Evolutionary conservation across 2,797 vertebrate species (phyloP).

Genomic region (Bucorvus abyssinicus): DNA sequence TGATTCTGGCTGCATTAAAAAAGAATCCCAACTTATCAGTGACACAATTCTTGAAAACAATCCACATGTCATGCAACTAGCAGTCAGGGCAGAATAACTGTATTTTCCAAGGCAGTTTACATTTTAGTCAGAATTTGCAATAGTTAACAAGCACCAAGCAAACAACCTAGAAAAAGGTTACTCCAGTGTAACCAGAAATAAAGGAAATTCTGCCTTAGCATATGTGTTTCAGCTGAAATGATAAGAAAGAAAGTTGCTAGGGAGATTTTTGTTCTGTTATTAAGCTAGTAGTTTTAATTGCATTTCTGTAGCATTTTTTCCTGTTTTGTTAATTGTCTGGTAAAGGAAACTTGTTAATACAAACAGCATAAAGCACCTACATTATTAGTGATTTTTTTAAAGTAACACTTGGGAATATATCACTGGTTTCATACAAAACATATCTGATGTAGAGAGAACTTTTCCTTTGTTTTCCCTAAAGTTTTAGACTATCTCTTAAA

Average conservation of each 20-base stretch:
- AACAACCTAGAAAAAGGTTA: not conserved
- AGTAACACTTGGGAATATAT: not conserved
- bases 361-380: not conserved
- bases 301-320: not conserved
- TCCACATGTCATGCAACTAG: not conserved
- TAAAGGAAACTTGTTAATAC: not conserved
- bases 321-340: not conserved
- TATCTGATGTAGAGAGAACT: not conserved
- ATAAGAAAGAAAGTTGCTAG: not conserved
- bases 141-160: not conserved
- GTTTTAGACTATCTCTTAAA: not conserved
- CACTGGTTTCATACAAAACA: not conserved
- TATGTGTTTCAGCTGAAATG: rapidly evolving
- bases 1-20: not conserved
- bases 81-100: not conserved
- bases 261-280: not conserved
- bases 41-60: not conserved
- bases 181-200: not conserved
- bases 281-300: not conserved
- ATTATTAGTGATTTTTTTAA: not conserved
- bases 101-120: not conserved
- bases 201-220: not conserved
- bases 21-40: rapidly evolving
- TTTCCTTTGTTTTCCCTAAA: constrained; percentile 18
- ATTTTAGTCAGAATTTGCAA: not conserved